Conservation (phyloP, 2,113 vertebrate genomes). For the Puffinus mauretanicus region DNA sequence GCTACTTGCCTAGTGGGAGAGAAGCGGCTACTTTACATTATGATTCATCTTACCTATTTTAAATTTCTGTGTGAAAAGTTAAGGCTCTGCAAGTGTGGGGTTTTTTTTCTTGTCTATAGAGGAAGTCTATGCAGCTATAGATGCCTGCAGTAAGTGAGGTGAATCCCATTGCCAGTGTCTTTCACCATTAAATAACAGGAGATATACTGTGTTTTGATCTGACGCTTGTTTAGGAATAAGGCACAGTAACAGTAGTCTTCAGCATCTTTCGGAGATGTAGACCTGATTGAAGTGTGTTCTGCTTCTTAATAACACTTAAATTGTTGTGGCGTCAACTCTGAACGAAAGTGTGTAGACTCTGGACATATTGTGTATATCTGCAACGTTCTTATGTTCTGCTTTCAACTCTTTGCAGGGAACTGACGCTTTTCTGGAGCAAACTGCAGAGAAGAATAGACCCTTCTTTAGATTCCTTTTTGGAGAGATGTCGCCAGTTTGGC, state of each 20-base stretch:
- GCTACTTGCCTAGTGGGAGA: background rate
- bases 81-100: background rate
- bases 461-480: slow-evolving; percentile 88
- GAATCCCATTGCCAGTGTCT: background rate
- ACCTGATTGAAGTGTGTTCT: background rate
- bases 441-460: slow-evolving; percentile 92
- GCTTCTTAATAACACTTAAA: background rate
- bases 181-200: background rate
- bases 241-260: background rate
- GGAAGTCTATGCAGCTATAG: background rate
- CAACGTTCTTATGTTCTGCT: background rate
- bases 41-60: background rate
- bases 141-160: background rate
- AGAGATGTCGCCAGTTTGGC: slow-evolving; percentile 95
- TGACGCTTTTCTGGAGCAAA: slow-evolving; percentile 96
- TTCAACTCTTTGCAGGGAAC: slow-evolving; percentile 80
- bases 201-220: background rate
- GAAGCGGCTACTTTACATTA: background rate
- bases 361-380: background rate
- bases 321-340: background rate
- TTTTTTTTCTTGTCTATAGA: background rate
- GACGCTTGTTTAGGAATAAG: background rate
- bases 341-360: background rate
- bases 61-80: background rate
- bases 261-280: background rate